Evolutionary conservation across 2,888 invertebrate genomes (phyloP).

Genomic region (Agrilus mali): DNA sequence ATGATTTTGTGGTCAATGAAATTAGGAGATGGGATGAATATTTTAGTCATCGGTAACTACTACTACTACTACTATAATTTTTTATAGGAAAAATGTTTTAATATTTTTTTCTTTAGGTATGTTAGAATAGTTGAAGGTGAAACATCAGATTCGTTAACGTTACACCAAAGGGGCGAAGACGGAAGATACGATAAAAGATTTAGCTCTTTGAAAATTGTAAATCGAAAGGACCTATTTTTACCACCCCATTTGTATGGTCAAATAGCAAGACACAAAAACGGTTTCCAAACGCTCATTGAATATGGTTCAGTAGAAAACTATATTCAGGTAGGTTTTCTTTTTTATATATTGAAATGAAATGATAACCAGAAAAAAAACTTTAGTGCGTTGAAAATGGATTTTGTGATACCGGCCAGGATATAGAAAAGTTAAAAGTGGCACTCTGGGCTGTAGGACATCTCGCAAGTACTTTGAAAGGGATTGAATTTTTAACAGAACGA

Average conservation of each 20-base stretch:
- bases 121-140: slow-evolving; percentile 81
- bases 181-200: slow-evolving; percentile 60
- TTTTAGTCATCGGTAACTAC: slow-evolving; percentile 52
- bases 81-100: not conserved
- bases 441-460: slow-evolving; percentile 84
- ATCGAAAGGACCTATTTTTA: slow-evolving; percentile 38
- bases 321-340: slow-evolving; percentile 27
- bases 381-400: slow-evolving; percentile 35
- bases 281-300: slow-evolving; percentile 42
- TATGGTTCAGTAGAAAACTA: slow-evolving; percentile 38
- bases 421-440: slow-evolving; percentile 71
- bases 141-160: slow-evolving; percentile 75
- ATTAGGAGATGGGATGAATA: slow-evolving; percentile 66
- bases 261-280: slow-evolving; percentile 54
- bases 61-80: too few species aligned
- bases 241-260: slow-evolving; percentile 79
- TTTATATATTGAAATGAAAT: slow-evolving; percentile 7
- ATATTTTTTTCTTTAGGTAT: slow-evolving; percentile 43
- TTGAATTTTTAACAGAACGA: slow-evolving; percentile 51
- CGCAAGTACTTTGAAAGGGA: slow-evolving; percentile 63
- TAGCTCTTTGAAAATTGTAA: slow-evolving; percentile 44
- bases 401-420: slow-evolving; percentile 53
- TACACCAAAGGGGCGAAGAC: slow-evolving; percentile 68
- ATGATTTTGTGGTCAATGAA: slow-evolving; percentile 56
- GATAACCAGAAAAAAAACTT: slow-evolving; percentile 3